Evolutionary conservation across 2,888 invertebrate genomes (phyloP).

Genomic region (Ischnus inquisitorius): DNA sequence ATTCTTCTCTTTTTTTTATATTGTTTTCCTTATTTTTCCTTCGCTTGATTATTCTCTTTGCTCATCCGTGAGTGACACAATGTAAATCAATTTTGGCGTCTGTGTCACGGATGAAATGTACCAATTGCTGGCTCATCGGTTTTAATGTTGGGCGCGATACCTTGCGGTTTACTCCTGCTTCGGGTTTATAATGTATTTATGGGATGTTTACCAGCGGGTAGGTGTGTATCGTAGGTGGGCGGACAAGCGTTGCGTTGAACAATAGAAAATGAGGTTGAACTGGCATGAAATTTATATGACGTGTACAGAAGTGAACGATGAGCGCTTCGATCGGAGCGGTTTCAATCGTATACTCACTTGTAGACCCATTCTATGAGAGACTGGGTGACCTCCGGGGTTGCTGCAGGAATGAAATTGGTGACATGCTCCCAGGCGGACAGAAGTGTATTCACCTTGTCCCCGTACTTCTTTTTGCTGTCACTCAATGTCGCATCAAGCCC

Average conservation of each 20-base stretch:
- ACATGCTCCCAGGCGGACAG: conserved; percentile 86
- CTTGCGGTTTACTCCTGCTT: neutral
- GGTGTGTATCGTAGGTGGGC: conserved; percentile 5
- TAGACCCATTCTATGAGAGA: conserved; percentile 85
- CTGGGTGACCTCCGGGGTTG: conserved; percentile 83
- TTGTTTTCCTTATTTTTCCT: conserved; percentile 3
- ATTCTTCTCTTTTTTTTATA: neutral
- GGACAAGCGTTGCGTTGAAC: conserved; percentile 47
- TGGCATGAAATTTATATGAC: conserved; percentile 22
- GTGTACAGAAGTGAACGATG: neutral
- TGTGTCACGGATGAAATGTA: no score
- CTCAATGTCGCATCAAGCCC: conserved; percentile 85
- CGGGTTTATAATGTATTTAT: conserved; percentile 3
- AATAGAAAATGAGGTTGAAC: conserved; percentile 53
- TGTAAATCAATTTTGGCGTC: neutral
- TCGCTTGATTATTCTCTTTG: neutral
- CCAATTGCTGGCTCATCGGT: conserved; percentile 36
- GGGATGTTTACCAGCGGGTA: neutral
- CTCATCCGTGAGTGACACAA: neutral
- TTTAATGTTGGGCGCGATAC: conserved; percentile 22
- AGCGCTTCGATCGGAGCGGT: conserved; percentile 43
- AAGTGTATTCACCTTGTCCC: conserved; percentile 85
- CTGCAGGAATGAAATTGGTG: conserved; percentile 84
- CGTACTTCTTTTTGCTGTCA: conserved; percentile 85
- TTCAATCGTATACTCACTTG: conserved; percentile 80